Base-by-base conservation (phyloP, 2,888 invertebrate species). In the Aleiodes leptofemur region DNA sequence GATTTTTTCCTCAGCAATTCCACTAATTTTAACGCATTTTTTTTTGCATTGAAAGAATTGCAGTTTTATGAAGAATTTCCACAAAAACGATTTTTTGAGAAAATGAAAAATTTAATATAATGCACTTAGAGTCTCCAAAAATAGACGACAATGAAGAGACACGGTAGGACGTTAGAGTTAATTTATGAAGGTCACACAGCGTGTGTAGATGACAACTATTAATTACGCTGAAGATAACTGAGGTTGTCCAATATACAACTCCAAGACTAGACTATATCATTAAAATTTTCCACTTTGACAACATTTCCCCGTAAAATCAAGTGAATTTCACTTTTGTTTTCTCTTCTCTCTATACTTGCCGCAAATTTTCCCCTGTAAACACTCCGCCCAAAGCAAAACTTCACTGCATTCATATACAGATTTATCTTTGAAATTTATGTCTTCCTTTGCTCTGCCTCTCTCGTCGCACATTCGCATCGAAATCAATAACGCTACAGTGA, bases 151-250 rank as follows among this genome's bases (percentile, higher is more conserved):
- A 50, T 43, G 64, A 68, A 43, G 66, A 68, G 43, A 68, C 56
- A 38, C 64, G 11, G 43, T 3, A 11, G 73, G 64, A 74, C 69
- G 72, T 61, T 55, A 56, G 69, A 72, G 77, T 77, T 84, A 83
- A 85, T 85, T 85, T 85, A 85, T 83, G 82, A 81, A 81, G 79
- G 78, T 70, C 78, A 81, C 78, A 81, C 76, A 72, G 80, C 80
- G 81, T 79, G 78, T 84, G 84, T 77, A 72, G 77, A 73, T 83
- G 85, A 84, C 85, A 83, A 81, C 82, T 81, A 85, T 85, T 85
- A 84, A 85, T 85, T 85, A 84, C 76, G 76, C 79, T 78, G 43
- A 43, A 64, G 64, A 48, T 64, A 38, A 38, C 56, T 56, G 56
- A 7, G 64, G 23, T 9, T 13, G 16, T 16, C 43, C 64, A 64